Percentiles rank a stretch among this genome's conserved stretches.
Conservation (phyloP, 2,888 invertebrate genomes). For the Tipula confusa region DNA sequence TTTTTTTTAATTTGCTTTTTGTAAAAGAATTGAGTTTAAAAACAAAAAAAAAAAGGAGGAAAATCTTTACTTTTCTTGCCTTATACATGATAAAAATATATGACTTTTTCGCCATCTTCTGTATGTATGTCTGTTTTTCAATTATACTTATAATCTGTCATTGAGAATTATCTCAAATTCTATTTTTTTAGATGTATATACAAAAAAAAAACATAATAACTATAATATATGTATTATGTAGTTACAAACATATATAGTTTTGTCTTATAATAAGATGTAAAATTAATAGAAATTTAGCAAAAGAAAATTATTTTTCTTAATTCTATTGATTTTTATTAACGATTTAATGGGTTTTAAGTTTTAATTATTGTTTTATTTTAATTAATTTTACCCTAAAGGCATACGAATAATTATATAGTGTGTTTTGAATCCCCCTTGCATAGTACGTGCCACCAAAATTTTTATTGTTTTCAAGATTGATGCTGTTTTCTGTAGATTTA, state of each 20-base stretch:
- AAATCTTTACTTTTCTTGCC: neutral
- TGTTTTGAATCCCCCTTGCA: too few relatives aligned
- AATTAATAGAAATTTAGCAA: neutral
- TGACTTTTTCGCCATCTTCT: neutral
- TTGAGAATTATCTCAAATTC: neutral
- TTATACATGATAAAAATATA: neutral
- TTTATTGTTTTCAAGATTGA: too few relatives aligned
- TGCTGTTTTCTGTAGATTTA: too few relatives aligned
- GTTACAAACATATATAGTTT: too few relatives aligned
- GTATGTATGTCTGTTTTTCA: conserved; percentile 12
- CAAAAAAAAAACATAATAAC: neutral
- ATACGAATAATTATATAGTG: neutral
- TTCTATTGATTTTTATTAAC: neutral
- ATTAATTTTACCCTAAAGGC: neutral
- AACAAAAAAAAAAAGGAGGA: neutral
- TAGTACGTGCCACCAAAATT: too few relatives aligned
- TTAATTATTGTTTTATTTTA: neutral
- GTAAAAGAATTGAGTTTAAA: neutral
- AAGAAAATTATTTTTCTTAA: neutral
- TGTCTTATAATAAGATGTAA: neutral
- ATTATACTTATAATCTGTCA: conserved; percentile 25
- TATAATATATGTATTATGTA: too few relatives aligned
- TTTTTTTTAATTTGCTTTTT: conserved; percentile 5
- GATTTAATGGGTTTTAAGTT: neutral
- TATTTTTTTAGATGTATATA: neutral